Evolutionary conservation across 2,797 vertebrate genomes (phyloP), one percentile per base, ranked within the genome.

Genomic region (Diplodus puntazzo): DNA sequence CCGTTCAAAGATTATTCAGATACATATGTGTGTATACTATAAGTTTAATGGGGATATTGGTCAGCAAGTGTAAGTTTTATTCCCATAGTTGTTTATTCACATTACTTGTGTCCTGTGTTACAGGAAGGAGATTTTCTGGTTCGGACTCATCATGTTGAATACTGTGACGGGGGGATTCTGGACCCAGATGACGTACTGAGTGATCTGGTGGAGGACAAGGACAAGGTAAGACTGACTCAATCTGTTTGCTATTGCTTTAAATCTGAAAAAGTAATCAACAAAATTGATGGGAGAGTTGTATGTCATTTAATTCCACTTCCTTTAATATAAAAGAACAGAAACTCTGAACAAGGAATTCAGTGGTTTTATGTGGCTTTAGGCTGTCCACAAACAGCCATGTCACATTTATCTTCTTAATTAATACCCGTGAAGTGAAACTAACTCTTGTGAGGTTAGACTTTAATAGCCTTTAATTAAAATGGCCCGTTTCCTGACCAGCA

Each of bases 201-300:
- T 71, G 98, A 99, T 95, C 96, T 99, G 77, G 97, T 98, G n/a
- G 98, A 99, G 93, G 98, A 99, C 94, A 98, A 96, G 89, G 98
- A 99, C 93, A 99, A 98, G 97, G 98, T 99, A 96, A 92, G 88
- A 81, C 39, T 53, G 2, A 52, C 5, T 64, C 3, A 43, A 30
- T 59, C 9, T 23, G 5, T 54, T 30, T 48, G 12, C 20, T 76
- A 34, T 12, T 57, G 50, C 18, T 63, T 60, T 20, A 18, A 18
- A 49, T 77, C 2, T 61, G n/a, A 65, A 11, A 12, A 43, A 63
- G 52, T 3, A 9, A 21, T 53, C 14, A 3, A 52, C 50, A 18
- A 17, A 2, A 53, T 23, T 39, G 21, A 7, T 13, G 4, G n/a
- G 18, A 16, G 39, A 3, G 5, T 42, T 68, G 42, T 18, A 9